These are phyloP conservation scores for Pachycephus smyrnensis DNA, from an alignment of 2,888 invertebrate genomes.

Conservation along the genomic window DNA sequence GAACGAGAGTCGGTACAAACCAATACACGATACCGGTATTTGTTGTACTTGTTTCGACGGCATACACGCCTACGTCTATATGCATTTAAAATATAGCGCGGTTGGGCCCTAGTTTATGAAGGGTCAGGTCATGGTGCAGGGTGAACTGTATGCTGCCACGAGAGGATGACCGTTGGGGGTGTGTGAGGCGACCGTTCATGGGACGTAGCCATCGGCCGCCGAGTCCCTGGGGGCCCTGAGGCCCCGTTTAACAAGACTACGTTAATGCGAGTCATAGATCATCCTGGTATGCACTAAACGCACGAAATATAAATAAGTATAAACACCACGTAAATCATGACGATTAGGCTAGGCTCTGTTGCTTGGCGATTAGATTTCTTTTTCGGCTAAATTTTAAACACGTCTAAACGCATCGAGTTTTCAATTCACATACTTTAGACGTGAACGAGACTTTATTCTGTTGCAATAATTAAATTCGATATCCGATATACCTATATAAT, in stretches of 20 bases:
- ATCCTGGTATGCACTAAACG: slow-evolving; percentile 61
- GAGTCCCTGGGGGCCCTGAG: slow-evolving; percentile 43
- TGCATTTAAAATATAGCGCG: slow-evolving; percentile 65
- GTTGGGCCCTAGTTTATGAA: slow-evolving; percentile 66
- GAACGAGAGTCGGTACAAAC: slow-evolving; percentile 35
- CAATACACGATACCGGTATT: slow-evolving; percentile 50
- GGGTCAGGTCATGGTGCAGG: slow-evolving; percentile 62
- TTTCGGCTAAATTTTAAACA: not conserved
- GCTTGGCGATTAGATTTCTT: not conserved
- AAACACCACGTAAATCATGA: slow-evolving; percentile 64
- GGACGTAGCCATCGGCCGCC: slow-evolving; percentile 33
- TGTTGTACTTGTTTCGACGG: slow-evolving; percentile 61
- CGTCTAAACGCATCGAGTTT: not conserved
- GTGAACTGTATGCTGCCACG: slow-evolving; percentile 23
- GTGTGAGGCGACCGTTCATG: slow-evolving; percentile 26
- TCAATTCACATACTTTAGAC: too few relatives aligned
- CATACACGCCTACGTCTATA: slow-evolving; percentile 64
- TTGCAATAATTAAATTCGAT: not conserved
- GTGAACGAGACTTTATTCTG: not conserved
- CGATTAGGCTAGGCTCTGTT: slow-evolving; percentile 40
- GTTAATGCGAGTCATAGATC: slow-evolving; percentile 65
- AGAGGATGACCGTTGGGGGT: slow-evolving; percentile 32
- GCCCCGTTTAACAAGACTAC: slow-evolving; percentile 65
- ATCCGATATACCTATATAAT: not conserved
- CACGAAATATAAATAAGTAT: slow-evolving; percentile 63